Percentiles rank a stretch among this genome's conserved stretches.
Evolutionary conservation across 1,140 invertebrate genomes (phyloP).

Genomic region (Ceratosolen fusciceps): DNA sequence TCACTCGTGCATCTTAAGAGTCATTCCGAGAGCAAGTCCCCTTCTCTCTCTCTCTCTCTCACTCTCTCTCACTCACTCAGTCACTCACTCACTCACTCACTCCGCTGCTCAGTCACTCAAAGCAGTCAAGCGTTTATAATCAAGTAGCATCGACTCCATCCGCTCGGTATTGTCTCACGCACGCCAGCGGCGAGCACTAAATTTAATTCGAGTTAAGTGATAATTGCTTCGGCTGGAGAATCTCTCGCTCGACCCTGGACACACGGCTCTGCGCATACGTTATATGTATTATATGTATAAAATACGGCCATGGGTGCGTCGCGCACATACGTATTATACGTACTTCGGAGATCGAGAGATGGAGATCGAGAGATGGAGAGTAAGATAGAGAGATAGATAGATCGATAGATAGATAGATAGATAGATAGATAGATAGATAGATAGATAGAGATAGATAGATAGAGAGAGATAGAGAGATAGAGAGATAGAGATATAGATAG

Average conservation of each 20-base stretch:
- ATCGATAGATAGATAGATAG: too few species aligned
- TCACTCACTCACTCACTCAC: neutral
- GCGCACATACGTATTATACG: too few species aligned
- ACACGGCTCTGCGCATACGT: too few species aligned
- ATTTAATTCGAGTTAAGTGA: constrained; percentile 49
- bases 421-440: too few species aligned
- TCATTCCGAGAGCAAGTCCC: constrained; percentile 10
- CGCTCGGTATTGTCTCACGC: constrained; percentile 48
- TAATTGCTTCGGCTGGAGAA: constrained; percentile 40
- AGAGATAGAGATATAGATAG: too few species aligned
- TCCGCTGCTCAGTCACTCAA: neutral
- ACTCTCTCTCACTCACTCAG: neutral
- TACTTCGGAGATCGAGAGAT: too few species aligned
- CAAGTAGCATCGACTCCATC: constrained; percentile 50
- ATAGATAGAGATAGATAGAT: too few species aligned
- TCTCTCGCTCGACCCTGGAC: constrained; percentile 34
- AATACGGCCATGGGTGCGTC: too few species aligned
- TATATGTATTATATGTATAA: constrained; percentile 23
- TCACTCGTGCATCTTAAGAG: constrained; percentile 38
- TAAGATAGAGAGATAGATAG: too few species aligned
- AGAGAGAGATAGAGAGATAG: too few species aligned
- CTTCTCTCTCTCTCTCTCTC: neutral
- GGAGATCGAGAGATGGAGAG: too few species aligned
- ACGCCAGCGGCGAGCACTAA: constrained; percentile 27
- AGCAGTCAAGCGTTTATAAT: constrained; percentile 34